phyloP scores from a whole-genome alignment of 2,113 vertebrate genomes.

The Trinectes maculatus region DNA sequence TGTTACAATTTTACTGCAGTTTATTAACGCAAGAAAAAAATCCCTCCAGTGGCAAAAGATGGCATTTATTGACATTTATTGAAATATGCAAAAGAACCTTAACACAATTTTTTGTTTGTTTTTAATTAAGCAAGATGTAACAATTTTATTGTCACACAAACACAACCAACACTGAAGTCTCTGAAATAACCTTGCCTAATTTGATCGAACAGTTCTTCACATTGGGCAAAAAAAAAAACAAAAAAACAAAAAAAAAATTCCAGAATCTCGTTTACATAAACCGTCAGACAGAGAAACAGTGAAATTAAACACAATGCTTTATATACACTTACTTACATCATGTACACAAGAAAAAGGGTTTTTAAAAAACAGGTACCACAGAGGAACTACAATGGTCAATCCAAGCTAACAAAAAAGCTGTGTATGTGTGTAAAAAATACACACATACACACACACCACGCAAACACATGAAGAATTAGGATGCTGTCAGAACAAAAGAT shows the following conservation, averaged over 20 bases:
- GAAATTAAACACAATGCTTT: conserved; percentile 42
- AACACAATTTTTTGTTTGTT: conserved; percentile 16
- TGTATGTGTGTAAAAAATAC: too few relatives aligned
- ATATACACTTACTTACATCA: conserved; percentile 72
- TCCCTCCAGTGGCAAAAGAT: too few relatives aligned
- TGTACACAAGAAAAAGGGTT: conserved; percentile 64
- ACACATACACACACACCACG: conserved; percentile 33
- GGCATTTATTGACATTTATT: too few relatives aligned
- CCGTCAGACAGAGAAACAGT: conserved; percentile 58
- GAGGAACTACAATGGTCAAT: conserved; percentile 57
- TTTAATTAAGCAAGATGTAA: conserved; percentile 57
- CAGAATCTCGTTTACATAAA: conserved; percentile 36
- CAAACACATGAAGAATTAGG: conserved; percentile 23
- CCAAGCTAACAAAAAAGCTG: conserved; percentile 28
- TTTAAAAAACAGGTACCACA: conserved; percentile 49
- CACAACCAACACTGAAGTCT: conserved; percentile 43
- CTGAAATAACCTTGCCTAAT: conserved; percentile 47
- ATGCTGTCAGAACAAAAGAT: conserved; percentile 29
- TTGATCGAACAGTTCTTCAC: conserved; percentile 30
- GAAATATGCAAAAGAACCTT: too few relatives aligned
- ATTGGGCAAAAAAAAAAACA: conserved; percentile 34
- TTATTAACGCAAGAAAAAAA: too few relatives aligned
- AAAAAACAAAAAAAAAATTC: conserved; percentile 34
- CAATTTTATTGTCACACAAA: conserved; percentile 47
- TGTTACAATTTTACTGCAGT: too few relatives aligned